Base-by-base conservation (phyloP, 2,797 vertebrate species). In the Eutrigla gurnardus region DNA sequence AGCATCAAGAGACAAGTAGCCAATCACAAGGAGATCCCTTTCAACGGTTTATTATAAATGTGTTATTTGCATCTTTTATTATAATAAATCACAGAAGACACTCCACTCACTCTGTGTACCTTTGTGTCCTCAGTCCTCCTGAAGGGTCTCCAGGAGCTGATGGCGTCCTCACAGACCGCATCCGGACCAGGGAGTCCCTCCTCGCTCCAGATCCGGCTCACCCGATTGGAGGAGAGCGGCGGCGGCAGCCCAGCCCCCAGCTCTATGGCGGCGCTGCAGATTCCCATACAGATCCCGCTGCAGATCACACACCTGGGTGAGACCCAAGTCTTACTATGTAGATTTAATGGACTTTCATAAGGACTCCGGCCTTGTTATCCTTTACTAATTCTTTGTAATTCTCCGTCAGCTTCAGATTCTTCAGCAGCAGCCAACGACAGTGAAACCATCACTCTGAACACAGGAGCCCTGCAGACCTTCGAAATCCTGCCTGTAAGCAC, bases 1-100 rank as follows among this genome's bases (percentile, higher is more conserved):
- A 98, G 97, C 86, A 97, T 99, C 92, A 99, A 99, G 94, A 96
- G 98, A 84, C 97, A 99, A 93, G 98, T 99, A 68, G 94, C 97
- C 90, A 99, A 99, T 92, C 98, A 99, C 94, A 99, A 99, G 90
- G 97, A 98, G 39, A 96, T 99, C 81, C 97, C 97, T 0, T 98
- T 99, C 86, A 94, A 92, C 57, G 96, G 97, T 98, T 25, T 25
- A 25, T 25, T 25, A 25, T 25, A 25, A 25, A 25, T 25, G 25
- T 25, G 25, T 25, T 25, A 25, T 25, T 25, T 25, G 25, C 25
- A 25, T 25, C 0, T 47, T 17, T 47, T 47, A 3, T 8, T 47
- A 47, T 47, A 6, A 46, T 47, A 47, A 47, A 3, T 42, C 42
- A 42, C 9, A 42, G 40, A 9, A 42, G 12, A 42, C 40, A 3